Evolutionary conservation across 2,113 vertebrate genomes (phyloP), one percentile per base, ranked within the genome.

Genomic region (Nerophis lumbriciformis): DNA sequence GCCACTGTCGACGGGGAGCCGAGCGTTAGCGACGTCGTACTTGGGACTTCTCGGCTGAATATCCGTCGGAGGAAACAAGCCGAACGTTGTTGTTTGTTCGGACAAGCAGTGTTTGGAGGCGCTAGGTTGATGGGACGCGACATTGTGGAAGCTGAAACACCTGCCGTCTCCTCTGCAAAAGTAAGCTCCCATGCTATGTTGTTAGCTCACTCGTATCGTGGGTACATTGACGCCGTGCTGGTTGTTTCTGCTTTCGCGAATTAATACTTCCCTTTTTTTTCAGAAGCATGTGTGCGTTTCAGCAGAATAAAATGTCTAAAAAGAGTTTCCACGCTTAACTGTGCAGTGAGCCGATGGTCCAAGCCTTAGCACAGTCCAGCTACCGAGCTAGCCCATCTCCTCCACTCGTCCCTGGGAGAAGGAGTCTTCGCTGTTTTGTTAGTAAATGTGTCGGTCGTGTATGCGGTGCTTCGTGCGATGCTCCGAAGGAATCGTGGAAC

Each of bases 311-410:
- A 45, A 12, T 8, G 36, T 14, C 7, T 28, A 28, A 28, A 28
- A 28, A 28, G 28, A 53, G 12, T 13, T 36, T 36, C 14, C 36
- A 14, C 13, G 55, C 55, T 57, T 13, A 16, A 10, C 7, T 6
- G 12, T 44, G 55, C 37, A 37, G 44, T 3, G 15, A 56, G n/a
- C 14, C 9, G 48, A 10, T 63, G 77, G 77, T 83, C 83, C 85
- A 83, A 83, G 82, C 82, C 38, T 71, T 86, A 83, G 76, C 81
- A 21, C 78, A 81, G 83, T 79, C 45, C 11, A 44, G 79, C 82
- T 79, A 69, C 16, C 10, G 6, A 66, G 65, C 73, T 80, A 83
- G 82, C 82, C 28, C 53, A 48, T 56, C 76, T 76, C 71, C 80
- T 77, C 83, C 75, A 71, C 48, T 66, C 45, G 48, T 49, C 16